phyloP scores from a whole-genome alignment of 2,888 invertebrate genomes.

The Napeogenes inachia region DNA sequence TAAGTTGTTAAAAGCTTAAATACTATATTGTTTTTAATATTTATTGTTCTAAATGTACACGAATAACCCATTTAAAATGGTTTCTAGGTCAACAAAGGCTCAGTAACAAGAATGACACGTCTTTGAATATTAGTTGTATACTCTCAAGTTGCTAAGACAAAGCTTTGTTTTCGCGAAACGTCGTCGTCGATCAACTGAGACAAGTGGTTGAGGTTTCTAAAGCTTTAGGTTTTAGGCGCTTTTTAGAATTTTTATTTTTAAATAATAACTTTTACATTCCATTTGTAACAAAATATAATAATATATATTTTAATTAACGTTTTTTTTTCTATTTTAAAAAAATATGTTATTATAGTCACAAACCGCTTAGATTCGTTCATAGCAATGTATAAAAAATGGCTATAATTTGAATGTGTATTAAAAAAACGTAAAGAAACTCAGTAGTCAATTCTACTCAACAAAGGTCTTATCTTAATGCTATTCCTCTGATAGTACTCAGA shows the following conservation, averaged over 20 bases:
- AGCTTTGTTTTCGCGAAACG: slow-evolving; percentile 19
- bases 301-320: no score
- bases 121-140: slow-evolving; percentile 7
- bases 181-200: slow-evolving; percentile 19
- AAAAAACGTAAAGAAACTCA: slow-evolving; percentile 14
- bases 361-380: no score
- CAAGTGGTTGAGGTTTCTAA: slow-evolving; percentile 15
- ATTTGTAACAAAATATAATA: no score
- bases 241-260: slow-evolving; percentile 1
- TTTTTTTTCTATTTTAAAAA: no score
- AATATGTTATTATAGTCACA: no score
- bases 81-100: slow-evolving; percentile 12
- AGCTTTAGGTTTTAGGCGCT: background rate
- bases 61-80: slow-evolving; percentile 4
- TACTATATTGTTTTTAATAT: slow-evolving; percentile 1
- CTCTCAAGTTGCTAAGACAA: slow-evolving; percentile 16
- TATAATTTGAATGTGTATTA: no score
- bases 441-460: slow-evolving; percentile 39
- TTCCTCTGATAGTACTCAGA: slow-evolving; percentile 43
- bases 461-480: slow-evolving; percentile 46
- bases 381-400: no score
- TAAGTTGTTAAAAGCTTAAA: background rate
- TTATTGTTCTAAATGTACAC: background rate
- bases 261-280: background rate
- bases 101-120: slow-evolving; percentile 13